Conservation (phyloP, 1,140 invertebrate genomes). For the Papilio polytes region DNA sequence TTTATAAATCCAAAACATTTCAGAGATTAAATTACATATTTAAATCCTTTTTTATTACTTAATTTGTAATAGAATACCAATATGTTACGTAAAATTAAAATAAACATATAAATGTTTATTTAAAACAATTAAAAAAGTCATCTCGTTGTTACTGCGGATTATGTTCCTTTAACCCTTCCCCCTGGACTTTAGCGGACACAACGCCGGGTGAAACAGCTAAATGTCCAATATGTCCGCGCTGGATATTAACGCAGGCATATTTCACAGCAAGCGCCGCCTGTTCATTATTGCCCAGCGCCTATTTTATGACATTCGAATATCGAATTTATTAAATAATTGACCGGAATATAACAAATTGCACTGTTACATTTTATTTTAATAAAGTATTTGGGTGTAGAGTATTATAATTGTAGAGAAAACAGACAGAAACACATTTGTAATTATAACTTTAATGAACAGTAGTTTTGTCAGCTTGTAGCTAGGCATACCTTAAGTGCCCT, state of each 20-base stretch:
- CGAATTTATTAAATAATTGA: slow-evolving; percentile 71
- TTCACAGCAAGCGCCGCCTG: slow-evolving; percentile 71
- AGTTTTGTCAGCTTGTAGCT: too few relatives aligned
- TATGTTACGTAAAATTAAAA: too few relatives aligned
- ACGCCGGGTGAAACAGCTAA: slow-evolving; percentile 55
- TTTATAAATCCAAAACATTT: too few relatives aligned
- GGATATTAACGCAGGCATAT: slow-evolving; percentile 75
- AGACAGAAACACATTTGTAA: too few relatives aligned
- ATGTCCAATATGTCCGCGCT: slow-evolving; percentile 69
- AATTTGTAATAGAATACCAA: too few relatives aligned
- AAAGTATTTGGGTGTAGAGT: neutral
- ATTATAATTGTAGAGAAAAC: too few relatives aligned
- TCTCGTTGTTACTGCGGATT: neutral
- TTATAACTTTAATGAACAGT: too few relatives aligned
- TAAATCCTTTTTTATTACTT: too few relatives aligned
- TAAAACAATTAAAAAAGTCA: neutral
- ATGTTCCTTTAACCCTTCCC: slow-evolving; percentile 1
- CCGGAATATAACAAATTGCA: slow-evolving; percentile 48
- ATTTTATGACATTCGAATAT: slow-evolving; percentile 75
- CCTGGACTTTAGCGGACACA: slow-evolving; percentile 41
- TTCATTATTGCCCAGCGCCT: slow-evolving; percentile 72
- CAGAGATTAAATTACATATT: too few relatives aligned
- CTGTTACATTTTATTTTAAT: neutral
- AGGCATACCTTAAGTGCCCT: too few relatives aligned
- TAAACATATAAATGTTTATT: too few relatives aligned